Conservation (phyloP, 2,888 invertebrate species). For the Cerceris ruficornis region DNA sequence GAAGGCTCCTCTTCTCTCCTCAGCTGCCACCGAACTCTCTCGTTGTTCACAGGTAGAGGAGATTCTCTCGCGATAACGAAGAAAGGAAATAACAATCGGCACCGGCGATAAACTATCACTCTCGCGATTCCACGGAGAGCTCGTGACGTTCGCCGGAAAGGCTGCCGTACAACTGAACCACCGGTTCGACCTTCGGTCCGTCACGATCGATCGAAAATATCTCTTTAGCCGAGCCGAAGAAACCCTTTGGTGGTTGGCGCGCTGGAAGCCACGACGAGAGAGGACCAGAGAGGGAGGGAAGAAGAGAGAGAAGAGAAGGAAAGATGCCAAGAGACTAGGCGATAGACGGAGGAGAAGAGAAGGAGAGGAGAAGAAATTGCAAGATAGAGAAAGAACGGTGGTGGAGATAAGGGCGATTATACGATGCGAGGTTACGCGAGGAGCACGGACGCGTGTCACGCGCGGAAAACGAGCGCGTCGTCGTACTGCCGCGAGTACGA, state of each 20-base stretch:
- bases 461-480: constrained; percentile 60
- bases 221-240: not conserved
- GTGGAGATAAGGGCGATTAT: constrained; percentile 12
- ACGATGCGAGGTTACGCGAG: not conserved
- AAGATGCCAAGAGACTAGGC: not conserved
- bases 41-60: too few relatives aligned
- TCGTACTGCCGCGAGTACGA: constrained; percentile 45
- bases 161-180: constrained; percentile 34
- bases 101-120: too few relatives aligned
- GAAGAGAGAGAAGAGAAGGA: not conserved
- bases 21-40: too few relatives aligned
- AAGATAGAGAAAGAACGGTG: not conserved
- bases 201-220: constrained; percentile 18
- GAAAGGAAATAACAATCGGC: too few relatives aligned
- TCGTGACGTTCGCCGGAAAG: not conserved
- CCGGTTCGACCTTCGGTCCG: constrained; percentile 31
- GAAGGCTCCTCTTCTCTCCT: too few relatives aligned
- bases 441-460: constrained; percentile 45
- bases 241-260: not conserved
- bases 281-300: not conserved
- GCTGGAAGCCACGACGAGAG: too few relatives aligned
- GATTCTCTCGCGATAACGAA: too few relatives aligned
- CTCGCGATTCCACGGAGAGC: too few relatives aligned
- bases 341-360: not conserved
- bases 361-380: not conserved